A percentile compares a stretch with the other conserved stretches of the same genome.
These are phyloP conservation scores for Andricus grossulariae DNA, from an alignment of 1,140 invertebrate species.

Conservation along the genomic window DNA sequence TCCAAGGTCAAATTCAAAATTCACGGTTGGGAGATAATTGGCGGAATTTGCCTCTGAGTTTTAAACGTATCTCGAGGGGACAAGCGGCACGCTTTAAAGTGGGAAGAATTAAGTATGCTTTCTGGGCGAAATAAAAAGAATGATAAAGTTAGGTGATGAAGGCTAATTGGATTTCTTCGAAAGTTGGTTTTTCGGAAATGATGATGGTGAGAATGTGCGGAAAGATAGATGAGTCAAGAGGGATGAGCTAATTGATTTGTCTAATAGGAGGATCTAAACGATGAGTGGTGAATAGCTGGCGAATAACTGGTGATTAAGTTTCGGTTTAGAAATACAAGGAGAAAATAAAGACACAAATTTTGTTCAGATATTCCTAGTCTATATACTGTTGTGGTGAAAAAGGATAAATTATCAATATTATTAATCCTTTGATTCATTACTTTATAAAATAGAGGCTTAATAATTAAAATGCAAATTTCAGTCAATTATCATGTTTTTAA, in stretches of 20 bases:
- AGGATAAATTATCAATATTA: too few relatives aligned
- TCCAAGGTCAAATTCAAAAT: constrained; percentile 7
- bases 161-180: constrained; percentile 30
- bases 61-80: constrained; percentile 13
- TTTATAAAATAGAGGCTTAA: too few relatives aligned
- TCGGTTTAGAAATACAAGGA: background rate
- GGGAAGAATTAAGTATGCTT: constrained; percentile 13
- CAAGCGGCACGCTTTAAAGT: constrained; percentile 31
- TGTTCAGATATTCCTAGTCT: background rate
- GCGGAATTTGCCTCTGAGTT: background rate
- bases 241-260: constrained; percentile 16
- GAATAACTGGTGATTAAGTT: constrained; percentile 15
- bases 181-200: constrained; percentile 22
- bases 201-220: background rate
- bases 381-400: too few relatives aligned
- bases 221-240: constrained; percentile 11
- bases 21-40: background rate
- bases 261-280: constrained; percentile 1
- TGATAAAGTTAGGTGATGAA: constrained; percentile 18
- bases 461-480: too few relatives aligned
- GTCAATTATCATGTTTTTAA: too few relatives aligned
- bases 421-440: too few relatives aligned
- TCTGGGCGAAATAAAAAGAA: constrained; percentile 2
- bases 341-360: background rate
- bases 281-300: background rate